Conservation (phyloP, 2,888 invertebrate genomes). For the Rhagium mordax region DNA sequence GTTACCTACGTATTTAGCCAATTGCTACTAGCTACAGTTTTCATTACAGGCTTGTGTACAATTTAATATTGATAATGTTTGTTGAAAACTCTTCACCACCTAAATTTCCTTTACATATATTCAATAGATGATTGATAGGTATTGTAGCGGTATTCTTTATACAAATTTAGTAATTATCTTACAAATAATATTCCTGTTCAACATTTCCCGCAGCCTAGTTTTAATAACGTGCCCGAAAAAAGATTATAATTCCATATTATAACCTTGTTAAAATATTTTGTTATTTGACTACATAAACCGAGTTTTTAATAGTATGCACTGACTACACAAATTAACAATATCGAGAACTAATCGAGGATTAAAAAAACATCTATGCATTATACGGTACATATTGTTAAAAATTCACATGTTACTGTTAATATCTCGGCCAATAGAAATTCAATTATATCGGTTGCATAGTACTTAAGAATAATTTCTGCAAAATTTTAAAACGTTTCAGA, state of each 20-base stretch:
- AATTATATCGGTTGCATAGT: no score
- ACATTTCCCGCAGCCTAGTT: not conserved
- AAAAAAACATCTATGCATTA: no score
- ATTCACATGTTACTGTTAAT: no score
- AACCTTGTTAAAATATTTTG: no score
- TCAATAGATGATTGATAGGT: constrained; percentile 10
- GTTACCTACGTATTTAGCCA: not conserved
- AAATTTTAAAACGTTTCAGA: no score
- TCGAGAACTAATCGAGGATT: no score
- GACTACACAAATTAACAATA: no score
- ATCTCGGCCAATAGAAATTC: no score
- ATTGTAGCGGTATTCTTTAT: constrained; percentile 1
- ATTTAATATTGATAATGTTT: constrained; percentile 1
- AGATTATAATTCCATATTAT: no score
- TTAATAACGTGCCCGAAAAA: not conserved
- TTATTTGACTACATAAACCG: no score
- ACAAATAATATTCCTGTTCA: not conserved
- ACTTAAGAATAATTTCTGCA: no score
- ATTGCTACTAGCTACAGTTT: not conserved
- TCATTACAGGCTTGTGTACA: not conserved
- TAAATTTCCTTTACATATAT: constrained; percentile 7
- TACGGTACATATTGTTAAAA: no score
- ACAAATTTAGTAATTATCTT: constrained; percentile 1
- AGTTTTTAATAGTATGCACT: not conserved
- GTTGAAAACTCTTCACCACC: not conserved